Evolutionary conservation across 2,888 invertebrate genomes (phyloP).

Genomic region (Orgyia antiqua): DNA sequence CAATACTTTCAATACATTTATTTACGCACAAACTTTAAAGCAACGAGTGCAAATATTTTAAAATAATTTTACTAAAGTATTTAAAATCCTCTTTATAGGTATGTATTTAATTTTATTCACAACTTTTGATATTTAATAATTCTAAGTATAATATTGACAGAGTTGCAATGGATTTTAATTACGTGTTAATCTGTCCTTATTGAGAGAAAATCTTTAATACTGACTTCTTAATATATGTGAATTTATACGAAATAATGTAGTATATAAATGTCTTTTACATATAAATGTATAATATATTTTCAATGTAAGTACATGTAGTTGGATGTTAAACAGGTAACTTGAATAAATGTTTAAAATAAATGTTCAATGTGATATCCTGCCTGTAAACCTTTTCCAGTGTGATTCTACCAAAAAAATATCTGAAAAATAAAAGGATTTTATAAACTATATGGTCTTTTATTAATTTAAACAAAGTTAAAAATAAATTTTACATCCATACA

Average conservation of each 20-base stretch:
- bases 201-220: slow-evolving; percentile 9
- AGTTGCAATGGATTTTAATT: background rate
- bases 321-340: slow-evolving; percentile 35
- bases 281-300: slow-evolving; percentile 13
- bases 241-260: too few relatives aligned
- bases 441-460: too few relatives aligned
- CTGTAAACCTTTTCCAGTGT: slow-evolving; percentile 68
- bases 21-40: slow-evolving; percentile 2
- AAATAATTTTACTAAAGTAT: background rate
- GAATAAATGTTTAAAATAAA: slow-evolving; percentile 43
- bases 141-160: background rate
- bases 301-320: slow-evolving; percentile 26
- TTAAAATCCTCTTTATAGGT: background rate
- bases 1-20: too few relatives aligned
- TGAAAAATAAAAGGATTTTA: slow-evolving; percentile 59
- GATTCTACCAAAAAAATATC: slow-evolving; percentile 51
- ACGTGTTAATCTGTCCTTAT: too few relatives aligned
- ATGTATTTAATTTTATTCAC: background rate
- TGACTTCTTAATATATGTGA: too few relatives aligned
- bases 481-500: too few relatives aligned
- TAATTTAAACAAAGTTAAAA: too few relatives aligned
- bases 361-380: slow-evolving; percentile 77
- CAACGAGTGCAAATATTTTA: slow-evolving; percentile 2
- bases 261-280: background rate
- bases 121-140: background rate